These are phyloP conservation scores for Cottus gobio DNA, from an alignment of 2,113 vertebrate genomes.

Conservation along the genomic window DNA sequence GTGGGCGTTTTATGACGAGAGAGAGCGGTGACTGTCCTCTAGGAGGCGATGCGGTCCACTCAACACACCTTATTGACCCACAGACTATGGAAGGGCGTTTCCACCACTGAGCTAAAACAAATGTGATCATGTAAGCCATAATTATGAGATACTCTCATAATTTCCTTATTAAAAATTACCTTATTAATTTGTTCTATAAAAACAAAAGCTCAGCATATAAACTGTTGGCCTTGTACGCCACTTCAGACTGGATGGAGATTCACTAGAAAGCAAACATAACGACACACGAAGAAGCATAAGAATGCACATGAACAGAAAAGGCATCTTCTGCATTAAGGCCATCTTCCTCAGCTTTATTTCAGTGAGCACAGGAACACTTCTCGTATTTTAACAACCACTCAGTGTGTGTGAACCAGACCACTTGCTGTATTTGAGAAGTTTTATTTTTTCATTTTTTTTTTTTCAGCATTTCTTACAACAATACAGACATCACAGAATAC, in stretches of 20 bases:
- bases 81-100: no score
- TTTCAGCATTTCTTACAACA: constrained; percentile 83
- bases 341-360: constrained; percentile 4
- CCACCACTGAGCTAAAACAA: no score
- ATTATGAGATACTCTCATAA: no score
- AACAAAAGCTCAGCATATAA: constrained; percentile 6
- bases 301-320: constrained; percentile 23
- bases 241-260: constrained; percentile 6
- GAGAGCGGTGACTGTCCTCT: constrained; percentile 35
- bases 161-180: no score
- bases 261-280: background rate
- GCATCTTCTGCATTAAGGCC: constrained; percentile 23
- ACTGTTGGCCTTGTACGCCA: background rate
- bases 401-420: constrained; percentile 51
- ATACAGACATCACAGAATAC: constrained; percentile 89
- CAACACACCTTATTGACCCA: background rate
- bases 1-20: constrained; percentile 6
- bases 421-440: constrained; percentile 72
- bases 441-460: constrained; percentile 74
- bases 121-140: no score
- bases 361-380: constrained; percentile 4
- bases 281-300: constrained; percentile 7
- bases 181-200: background rate
- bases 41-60: constrained; percentile 51
- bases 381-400: constrained; percentile 25